phyloP scores from a whole-genome alignment of 2,888 invertebrate species.

The Rhorus exstirpatorius region DNA sequence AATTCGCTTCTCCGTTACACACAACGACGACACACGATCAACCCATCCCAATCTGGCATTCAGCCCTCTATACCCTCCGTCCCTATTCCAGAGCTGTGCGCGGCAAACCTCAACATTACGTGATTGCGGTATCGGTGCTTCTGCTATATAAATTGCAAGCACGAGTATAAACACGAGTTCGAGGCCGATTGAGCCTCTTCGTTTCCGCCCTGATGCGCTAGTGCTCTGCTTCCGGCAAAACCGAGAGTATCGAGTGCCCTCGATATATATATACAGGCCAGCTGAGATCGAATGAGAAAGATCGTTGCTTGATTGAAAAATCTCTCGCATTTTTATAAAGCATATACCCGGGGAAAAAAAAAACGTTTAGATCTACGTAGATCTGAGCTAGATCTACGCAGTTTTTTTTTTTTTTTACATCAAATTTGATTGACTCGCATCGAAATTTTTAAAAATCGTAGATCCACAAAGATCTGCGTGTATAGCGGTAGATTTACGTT shows the following conservation, averaged over 20 bases:
- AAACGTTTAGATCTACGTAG: too few species aligned
- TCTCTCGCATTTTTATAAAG: too few species aligned
- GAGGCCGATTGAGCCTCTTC: constrained; percentile 10
- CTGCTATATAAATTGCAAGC: constrained; percentile 50
- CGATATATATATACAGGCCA: constrained; percentile 15
- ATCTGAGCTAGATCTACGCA: too few species aligned
- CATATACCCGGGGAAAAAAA: too few species aligned
- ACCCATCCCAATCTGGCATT: constrained; percentile 9
- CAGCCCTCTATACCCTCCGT: constrained; percentile 6
- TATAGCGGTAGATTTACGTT: too few species aligned
- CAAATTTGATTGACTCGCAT: too few species aligned
- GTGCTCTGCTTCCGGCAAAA: constrained; percentile 26
- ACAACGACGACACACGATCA: constrained; percentile 40
- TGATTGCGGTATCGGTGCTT: constrained; percentile 56
- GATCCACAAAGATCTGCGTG: too few species aligned
- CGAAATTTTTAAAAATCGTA: too few species aligned
- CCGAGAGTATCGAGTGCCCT: constrained; percentile 5
- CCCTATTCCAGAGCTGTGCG: constrained; percentile 28
- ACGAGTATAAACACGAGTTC: constrained; percentile 48
- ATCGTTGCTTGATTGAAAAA: too few species aligned
- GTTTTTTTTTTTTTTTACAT: too few species aligned
- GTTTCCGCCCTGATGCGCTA: constrained; percentile 21
- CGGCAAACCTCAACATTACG: constrained; percentile 60
- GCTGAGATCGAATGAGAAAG: not conserved
- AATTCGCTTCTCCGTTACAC: constrained; percentile 58